A percentile compares a stretch with the other conserved stretches of the same genome.
Evolutionary conservation across 2,797 vertebrate species (phyloP).

Genomic region (Limnodromus scolopaceus): DNA sequence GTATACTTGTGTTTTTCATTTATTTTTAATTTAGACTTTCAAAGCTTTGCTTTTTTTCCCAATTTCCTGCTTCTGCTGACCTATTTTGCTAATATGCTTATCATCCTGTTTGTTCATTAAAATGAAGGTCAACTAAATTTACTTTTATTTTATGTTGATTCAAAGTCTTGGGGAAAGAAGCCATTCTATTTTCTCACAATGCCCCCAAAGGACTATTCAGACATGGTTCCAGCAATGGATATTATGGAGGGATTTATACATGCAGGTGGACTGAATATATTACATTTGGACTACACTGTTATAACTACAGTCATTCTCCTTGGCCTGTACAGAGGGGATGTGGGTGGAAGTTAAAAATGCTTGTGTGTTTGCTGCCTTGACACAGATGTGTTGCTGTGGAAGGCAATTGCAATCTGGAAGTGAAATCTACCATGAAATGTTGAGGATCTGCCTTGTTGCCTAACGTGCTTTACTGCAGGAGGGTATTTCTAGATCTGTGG

Average conservation of each 20-base stretch:
- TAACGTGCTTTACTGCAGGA: neutral
- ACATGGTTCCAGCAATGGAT: neutral
- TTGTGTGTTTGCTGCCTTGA: neutral
- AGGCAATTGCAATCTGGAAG: neutral
- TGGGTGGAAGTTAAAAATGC: neutral
- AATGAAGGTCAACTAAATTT: neutral
- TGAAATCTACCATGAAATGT: neutral
- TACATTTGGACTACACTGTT: neutral
- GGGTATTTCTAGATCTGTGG: neutral
- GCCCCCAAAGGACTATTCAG: neutral
- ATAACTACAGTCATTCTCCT: neutral
- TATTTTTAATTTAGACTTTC: conserved; percentile 50
- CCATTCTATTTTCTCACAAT: neutral
- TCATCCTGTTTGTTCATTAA: conserved; percentile 2
- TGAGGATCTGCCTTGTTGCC: neutral
- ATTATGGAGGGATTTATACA: neutral
- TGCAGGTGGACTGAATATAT: neutral
- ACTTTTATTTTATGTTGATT: neutral
- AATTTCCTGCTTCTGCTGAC: conserved; percentile 18
- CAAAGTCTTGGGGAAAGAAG: neutral
- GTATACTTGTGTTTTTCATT: neutral
- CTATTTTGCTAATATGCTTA: conserved; percentile 17
- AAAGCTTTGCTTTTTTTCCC: neutral
- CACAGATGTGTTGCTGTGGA: neutral
- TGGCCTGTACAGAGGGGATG: fast-evolving